Evolutionary conservation across 2,888 invertebrate genomes (phyloP), one percentile per base, ranked within the genome.

Genomic region (Adelphocoris suturalis): DNA sequence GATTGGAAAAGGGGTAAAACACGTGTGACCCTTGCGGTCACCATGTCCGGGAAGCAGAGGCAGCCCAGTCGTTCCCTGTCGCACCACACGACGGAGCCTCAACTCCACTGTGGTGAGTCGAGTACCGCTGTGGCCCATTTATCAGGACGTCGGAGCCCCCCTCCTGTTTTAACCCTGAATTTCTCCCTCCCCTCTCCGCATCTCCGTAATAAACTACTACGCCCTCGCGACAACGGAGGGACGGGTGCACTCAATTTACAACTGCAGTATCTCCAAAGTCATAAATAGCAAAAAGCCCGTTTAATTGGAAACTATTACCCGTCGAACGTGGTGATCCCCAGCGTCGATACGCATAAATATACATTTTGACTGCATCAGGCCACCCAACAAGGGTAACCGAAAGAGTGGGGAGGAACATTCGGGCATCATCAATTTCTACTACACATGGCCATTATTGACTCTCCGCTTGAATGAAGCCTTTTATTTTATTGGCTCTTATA

Each of bases 231-330:
- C n/a, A 37, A 16, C 23, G 57, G 57, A 14, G n/a, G 52, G 12
- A 27, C 16, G 28, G 52, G 85, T 85, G 85, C 85, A 85, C 61
- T 57, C 85, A 85, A 85, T 85, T 85, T 85, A 85, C 85, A 85
- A 57, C 85, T 85, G 85, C 85, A 85, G 85, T 85, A 85, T 85
- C 85, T 61, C 85, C 57, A 27, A 57, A 57, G 85, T 85, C 85
- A 85, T 85, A 85, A 85, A 85, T 85, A 85, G 85, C 85, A 14
- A 85, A 85, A 61, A 57, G 61, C 85, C 19, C 61, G 85, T 85
- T 85, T 85, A 85, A 85, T 85, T 85, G 85, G 61, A 85, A 85
- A 85, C 85, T 85, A 85, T 85, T 85, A 85, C 85, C 85, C 85
- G 61, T 85, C 85, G 85, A 85, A 85, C 61, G 16, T 37, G 85